A percentile compares a stretch with the other conserved stretches of the same genome.
Conservation (phyloP, 2,113 vertebrate species). For the Paedocypris sp. region DNA sequence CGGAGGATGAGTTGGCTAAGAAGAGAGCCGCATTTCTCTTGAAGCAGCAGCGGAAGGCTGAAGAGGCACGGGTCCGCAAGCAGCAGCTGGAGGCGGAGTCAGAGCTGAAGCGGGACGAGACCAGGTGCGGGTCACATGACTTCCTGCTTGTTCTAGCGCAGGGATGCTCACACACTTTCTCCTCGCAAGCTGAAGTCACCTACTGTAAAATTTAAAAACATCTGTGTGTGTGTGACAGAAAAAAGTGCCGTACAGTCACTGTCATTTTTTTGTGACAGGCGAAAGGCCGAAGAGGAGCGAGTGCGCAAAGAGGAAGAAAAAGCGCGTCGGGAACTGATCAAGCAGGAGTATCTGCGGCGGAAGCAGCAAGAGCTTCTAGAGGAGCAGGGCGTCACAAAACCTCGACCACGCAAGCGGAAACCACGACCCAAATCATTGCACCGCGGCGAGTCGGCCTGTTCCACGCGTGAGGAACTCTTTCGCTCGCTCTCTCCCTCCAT, state of each 20-base stretch:
- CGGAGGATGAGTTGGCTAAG: slow-evolving; percentile 85
- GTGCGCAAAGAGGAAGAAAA: slow-evolving; percentile 93
- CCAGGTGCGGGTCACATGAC: slow-evolving; percentile 58
- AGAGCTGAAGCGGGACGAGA: slow-evolving; percentile 82
- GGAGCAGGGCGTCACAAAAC: slow-evolving; percentile 79
- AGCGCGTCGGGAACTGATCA: slow-evolving; percentile 82
- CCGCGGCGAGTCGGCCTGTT: slow-evolving; percentile 69
- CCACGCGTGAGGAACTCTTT: slow-evolving; percentile 63
- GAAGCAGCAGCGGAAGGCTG: slow-evolving; percentile 90
- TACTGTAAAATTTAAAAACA: neutral
- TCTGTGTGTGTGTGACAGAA: neutral
- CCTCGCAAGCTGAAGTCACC: neutral
- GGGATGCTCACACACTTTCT: no score
- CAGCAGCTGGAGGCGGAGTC: slow-evolving; percentile 81
- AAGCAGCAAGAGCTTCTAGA: slow-evolving; percentile 86
- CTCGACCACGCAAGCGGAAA: slow-evolving; percentile 70
- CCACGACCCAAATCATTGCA: slow-evolving; percentile 80
- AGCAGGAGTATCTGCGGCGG: slow-evolving; percentile 82
- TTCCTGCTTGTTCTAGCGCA: neutral
- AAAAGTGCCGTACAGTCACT: no score
- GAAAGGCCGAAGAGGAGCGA: slow-evolving; percentile 87
- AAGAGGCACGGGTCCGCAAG: slow-evolving; percentile 77
- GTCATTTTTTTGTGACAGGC: slow-evolving; percentile 55
- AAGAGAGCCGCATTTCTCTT: slow-evolving; percentile 84
- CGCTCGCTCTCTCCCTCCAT: neutral